Conservation (phyloP, 2,888 invertebrate genomes). For the Leptinotarsa tumamoca region DNA sequence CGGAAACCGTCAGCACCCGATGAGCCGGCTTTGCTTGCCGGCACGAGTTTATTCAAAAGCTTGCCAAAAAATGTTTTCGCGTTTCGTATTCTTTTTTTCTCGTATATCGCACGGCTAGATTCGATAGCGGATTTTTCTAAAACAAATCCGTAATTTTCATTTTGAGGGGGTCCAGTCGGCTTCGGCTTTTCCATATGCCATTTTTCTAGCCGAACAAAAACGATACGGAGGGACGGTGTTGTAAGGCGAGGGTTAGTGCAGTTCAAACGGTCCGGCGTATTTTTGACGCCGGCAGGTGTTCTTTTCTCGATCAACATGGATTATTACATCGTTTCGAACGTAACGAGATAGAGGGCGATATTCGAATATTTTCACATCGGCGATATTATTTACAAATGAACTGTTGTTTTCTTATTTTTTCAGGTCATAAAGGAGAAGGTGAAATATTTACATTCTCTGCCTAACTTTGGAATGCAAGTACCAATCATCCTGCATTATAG, state of each 20-base stretch:
- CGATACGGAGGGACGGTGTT: neutral
- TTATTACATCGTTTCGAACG: conserved; percentile 47
- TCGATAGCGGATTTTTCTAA: conserved; percentile 34
- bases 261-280: neutral
- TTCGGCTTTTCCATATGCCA: conserved; percentile 57
- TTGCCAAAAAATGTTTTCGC: conserved; percentile 44
- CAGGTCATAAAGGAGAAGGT: neutral
- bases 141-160: conserved; percentile 55
- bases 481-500: conserved; percentile 43
- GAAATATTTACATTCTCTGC: conserved; percentile 44
- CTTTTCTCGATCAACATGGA: conserved; percentile 45
- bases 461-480: conserved; percentile 60
- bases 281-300: conserved; percentile 6
- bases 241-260: neutral
- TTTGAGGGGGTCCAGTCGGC: conserved; percentile 77
- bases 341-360: neutral
- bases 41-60: conserved; percentile 49
- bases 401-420: neutral
- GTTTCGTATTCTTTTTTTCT: conserved; percentile 38
- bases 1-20: conserved; percentile 66
- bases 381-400: neutral
- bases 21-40: conserved; percentile 58
- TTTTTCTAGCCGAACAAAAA: neutral
- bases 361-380: neutral
- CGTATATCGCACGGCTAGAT: neutral